Percentiles rank a stretch among this genome's conserved stretches.
Evolutionary conservation across 2,888 invertebrate species (phyloP).

Genomic region (Rhabditoides inermis): DNA sequence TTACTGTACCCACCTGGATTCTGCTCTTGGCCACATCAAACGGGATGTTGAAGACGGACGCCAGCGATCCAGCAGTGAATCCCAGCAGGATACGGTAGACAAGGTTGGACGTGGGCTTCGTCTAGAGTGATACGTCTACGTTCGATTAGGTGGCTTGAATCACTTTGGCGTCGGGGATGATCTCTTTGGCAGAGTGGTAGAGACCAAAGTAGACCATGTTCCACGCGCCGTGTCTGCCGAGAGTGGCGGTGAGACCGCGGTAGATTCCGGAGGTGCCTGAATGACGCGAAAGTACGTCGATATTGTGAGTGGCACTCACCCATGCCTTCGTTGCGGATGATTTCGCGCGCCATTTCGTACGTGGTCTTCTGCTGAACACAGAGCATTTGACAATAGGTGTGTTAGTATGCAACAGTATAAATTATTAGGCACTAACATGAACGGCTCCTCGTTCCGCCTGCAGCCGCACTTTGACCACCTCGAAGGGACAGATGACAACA

Average conservation of each 20-base stretch:
- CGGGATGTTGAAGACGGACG: conserved; percentile 80
- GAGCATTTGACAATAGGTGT: too few species aligned
- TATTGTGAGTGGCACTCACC: not conserved
- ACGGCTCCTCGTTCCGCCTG: too few species aligned
- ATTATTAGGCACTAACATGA: too few species aligned
- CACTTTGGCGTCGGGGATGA: conserved; percentile 53
- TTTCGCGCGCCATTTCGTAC: conserved; percentile 71
- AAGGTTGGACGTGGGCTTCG: conserved; percentile 38
- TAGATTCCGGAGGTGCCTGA: too few species aligned
- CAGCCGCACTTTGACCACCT: conserved; percentile 75
- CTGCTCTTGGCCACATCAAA: conserved; percentile 91
- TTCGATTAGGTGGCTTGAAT: not conserved
- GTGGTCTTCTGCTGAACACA: conserved; percentile 63
- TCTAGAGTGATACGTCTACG: not conserved
- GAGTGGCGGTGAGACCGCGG: conserved; percentile 80
- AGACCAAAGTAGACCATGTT: conserved; percentile 91
- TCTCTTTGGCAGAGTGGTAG: conserved; percentile 79
- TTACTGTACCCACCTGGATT: too few species aligned
- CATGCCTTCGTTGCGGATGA: conserved; percentile 69
- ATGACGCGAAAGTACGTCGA: conserved; percentile 72
- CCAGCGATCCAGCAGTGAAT: conserved; percentile 76
- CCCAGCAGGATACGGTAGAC: conserved; percentile 65
- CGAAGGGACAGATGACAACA: conserved; percentile 82
- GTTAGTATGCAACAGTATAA: too few species aligned
- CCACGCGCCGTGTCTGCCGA: conserved; percentile 79